Evolutionary conservation across 1,140 invertebrate species (phyloP).

Genomic region (Heliconius hermathena): DNA sequence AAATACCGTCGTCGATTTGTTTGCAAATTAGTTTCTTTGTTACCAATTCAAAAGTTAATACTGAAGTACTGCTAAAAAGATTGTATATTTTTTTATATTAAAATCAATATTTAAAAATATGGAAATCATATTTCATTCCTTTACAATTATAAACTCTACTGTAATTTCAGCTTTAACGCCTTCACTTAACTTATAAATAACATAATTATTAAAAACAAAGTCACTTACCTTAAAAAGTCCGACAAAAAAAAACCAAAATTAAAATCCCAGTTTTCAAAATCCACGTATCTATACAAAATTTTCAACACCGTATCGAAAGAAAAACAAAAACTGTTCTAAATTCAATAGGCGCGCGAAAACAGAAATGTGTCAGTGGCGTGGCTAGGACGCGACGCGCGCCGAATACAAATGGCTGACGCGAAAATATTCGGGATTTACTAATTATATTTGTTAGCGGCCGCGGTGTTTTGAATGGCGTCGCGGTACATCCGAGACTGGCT

Average conservation of each 20-base stretch:
- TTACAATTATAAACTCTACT: too few species aligned
- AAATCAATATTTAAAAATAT: not conserved
- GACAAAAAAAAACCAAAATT: constrained; percentile 38
- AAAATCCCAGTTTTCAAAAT: constrained; percentile 49
- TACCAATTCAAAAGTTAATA: not conserved
- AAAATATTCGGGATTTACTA: constrained; percentile 66
- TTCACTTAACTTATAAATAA: too few species aligned
- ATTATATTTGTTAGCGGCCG: constrained; percentile 62
- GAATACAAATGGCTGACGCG: constrained; percentile 59
- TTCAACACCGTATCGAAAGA: constrained; percentile 63
- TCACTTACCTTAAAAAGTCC: constrained; percentile 53
- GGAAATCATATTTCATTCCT: too few species aligned
- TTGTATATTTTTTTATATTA: not conserved
- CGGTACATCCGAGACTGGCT: constrained; percentile 68
- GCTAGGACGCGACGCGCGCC: constrained; percentile 67
- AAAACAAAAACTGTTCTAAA: constrained; percentile 76
- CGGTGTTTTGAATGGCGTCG: constrained; percentile 64
- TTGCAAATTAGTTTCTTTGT: constrained; percentile 25
- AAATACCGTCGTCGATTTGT: constrained; percentile 15
- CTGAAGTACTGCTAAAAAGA: not conserved
- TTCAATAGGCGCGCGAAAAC: constrained; percentile 75
- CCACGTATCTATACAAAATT: constrained; percentile 57
- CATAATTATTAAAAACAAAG: not conserved
- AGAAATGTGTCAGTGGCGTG: constrained; percentile 80
- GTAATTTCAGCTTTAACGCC: too few species aligned